phyloP scores from a whole-genome alignment of 2,113 vertebrate species.

The Jaculus jaculus region DNA sequence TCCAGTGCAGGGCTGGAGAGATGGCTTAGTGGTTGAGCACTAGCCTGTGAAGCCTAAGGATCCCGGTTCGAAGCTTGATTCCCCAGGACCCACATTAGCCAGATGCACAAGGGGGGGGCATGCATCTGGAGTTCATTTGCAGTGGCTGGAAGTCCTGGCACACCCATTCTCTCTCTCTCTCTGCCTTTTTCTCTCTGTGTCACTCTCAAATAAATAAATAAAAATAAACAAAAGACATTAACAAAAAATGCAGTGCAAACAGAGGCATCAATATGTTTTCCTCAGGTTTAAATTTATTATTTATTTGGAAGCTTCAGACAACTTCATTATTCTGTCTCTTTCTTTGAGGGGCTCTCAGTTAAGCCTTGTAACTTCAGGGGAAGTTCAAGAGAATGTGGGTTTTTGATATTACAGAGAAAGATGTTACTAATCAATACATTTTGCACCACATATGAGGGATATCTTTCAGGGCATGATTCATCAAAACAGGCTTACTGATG shows the following conservation, averaged over 20 bases:
- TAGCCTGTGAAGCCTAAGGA: too few species aligned
- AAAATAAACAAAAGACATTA: too few species aligned
- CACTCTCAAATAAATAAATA: too few species aligned
- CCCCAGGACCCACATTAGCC: too few species aligned
- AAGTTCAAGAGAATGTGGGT: conserved; percentile 68
- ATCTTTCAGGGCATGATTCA: conserved; percentile 78
- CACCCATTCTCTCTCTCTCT: too few species aligned
- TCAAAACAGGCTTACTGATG: conserved; percentile 45
- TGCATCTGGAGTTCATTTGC: too few species aligned
- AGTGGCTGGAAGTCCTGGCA: too few species aligned
- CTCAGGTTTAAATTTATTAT: conserved; percentile 54
- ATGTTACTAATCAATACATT: conserved; percentile 72
- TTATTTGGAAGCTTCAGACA: conserved; percentile 64
- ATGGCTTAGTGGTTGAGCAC: too few species aligned
- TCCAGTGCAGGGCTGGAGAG: too few species aligned
- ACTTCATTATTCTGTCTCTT: conserved; percentile 52
- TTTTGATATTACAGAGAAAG: conserved; percentile 72
- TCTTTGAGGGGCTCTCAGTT: conserved; percentile 49
- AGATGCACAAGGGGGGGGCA: too few species aligned
- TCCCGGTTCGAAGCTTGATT: too few species aligned
- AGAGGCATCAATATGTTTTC: conserved; percentile 45
- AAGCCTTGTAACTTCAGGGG: conserved; percentile 69
- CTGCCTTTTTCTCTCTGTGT: too few species aligned
- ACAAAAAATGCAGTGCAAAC: background rate
- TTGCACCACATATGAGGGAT: conserved; percentile 50